Evolutionary conservation across 2,113 vertebrate species (phyloP), one percentile per base, ranked within the genome.

Genomic region (Gorsachius goisagi): DNA sequence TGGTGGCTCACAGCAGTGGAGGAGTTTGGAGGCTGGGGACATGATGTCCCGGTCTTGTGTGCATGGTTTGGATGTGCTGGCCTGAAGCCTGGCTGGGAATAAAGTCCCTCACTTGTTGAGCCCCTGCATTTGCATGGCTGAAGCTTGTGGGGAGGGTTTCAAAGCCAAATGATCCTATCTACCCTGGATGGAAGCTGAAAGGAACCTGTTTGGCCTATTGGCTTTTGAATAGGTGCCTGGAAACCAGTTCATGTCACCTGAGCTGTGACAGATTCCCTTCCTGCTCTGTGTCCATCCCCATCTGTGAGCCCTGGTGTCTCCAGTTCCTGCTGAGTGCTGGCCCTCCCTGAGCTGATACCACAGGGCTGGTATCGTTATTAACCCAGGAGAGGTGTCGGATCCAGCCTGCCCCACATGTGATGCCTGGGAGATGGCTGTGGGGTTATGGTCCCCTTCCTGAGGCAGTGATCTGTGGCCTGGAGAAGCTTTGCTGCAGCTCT

Each of bases 171-270:
- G 63, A 83, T 68, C 71, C 50, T 11, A 52, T 60, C 83, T 72
- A 86, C 63, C 35, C 64, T 27, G 88, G 49, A 23, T 64, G 62
- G 81, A 37, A 83, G 74, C 78, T 74, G 30, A 22, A 45, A 76
- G 63, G 52, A 92, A 90, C 86, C 77, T 53, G 66, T 67, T 83
- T 33, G 76, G 37, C 72, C 37, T 32, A 39, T 39, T 90, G 77
- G 89, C 59, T 23, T 71, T 84, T 86, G 74, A 95, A 86, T 69
- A 58, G 77, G 32, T 84, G 73, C 59, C 75, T 88, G 88, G 75
- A 83, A 93, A 88, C 85, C 10, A 63, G 49, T 10, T 75, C 23
- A 0, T 1, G 83, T 77, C 75, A 67, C 52, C 4, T 0, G 62
- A 72, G 63, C 89, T 33, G 56, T 7, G 52, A 6, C 39, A 26